These are phyloP conservation scores for Paralichthys olivaceus DNA, from an alignment of 2,113 vertebrate species.

Conservation along the genomic window DNA sequence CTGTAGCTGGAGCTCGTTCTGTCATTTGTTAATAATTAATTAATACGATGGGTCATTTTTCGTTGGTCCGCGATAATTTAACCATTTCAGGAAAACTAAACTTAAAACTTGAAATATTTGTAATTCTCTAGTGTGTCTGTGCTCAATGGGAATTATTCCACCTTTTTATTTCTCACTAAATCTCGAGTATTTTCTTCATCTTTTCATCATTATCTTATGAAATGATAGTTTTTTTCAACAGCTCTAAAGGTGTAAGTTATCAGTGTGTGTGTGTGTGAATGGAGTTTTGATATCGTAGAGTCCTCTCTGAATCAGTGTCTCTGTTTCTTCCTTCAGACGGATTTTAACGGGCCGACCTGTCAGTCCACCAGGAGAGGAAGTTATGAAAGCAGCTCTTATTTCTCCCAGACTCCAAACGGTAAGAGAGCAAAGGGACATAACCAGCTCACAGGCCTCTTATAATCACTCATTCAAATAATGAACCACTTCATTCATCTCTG, in stretches of 20 bases:
- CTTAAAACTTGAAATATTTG: not conserved
- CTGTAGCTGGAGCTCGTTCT: too few relatives aligned
- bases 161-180: too few relatives aligned
- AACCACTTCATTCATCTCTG: too few relatives aligned
- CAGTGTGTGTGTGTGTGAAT: too few relatives aligned
- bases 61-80: not conserved
- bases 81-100: not conserved
- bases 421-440: constrained; percentile 42
- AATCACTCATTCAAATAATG: not conserved
- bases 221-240: too few relatives aligned
- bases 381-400: constrained; percentile 90
- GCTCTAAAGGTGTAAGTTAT: too few relatives aligned
- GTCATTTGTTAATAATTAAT: too few relatives aligned
- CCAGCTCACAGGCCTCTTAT: not conserved
- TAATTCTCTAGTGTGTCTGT: not conserved
- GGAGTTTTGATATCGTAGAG: too few relatives aligned
- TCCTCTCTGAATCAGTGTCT: not conserved
- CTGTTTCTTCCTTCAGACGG: constrained; percentile 81
- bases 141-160: too few relatives aligned
- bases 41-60: not conserved
- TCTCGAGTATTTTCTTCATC: too few relatives aligned
- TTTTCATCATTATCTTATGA: too few relatives aligned
- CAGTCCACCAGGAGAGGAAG: constrained; percentile 83
- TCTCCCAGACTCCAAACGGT: constrained; percentile 88
- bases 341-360: constrained; percentile 89